Base-by-base conservation (phyloP, 2,797 vertebrate species). In the Taenioides sp. region DNA sequence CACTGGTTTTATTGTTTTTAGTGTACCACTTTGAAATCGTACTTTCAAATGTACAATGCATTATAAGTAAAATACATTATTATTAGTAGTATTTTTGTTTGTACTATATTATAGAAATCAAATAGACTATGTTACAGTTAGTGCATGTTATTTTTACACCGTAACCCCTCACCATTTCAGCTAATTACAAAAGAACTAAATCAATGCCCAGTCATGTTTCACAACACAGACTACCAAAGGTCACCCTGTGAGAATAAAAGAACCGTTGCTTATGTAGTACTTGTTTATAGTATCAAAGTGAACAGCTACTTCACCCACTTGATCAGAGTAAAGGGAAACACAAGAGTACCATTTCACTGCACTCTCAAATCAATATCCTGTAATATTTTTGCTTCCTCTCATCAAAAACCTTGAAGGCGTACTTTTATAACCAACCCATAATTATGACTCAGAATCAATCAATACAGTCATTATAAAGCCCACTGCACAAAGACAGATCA, bases 381-480 rank as follows among this genome's bases (percentile, higher is more conserved):
- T 65, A 68, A 67, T 58, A 49, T 67, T 18, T 67, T 12, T 16
- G 4, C 27, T 61, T 34, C 6, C 49, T 28, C 62, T 37, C 18
- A 20, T 67, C 31, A 58, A 28, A 20, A 70, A 52, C 67, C 40
- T 57, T 7, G 7, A 28, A 67, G 65, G 54, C 1, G 11, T 43
- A 28, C 59, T 66, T 57, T 69, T 11, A 76, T 25, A 22, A 76
- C 67, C 17, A 10, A 54, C 49, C 2, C 20, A 70, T n/a, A 18
- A 65, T 59, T 54, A 37, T 50, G 31, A 47, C 47, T 67, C 7
- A 66, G 1, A 27, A 58, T 17, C 58, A 81, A 75, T 75, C 65
- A 74, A 20, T 74, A 28, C 23, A 65, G 37, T 58, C 60, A 64
- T 76, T 75, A 71, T 27, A 1, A 25, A 81, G 63, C 58, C 72